Evolutionary conservation across 2,888 invertebrate genomes (phyloP).

Genomic region (Pseudococcus longispinus): DNA sequence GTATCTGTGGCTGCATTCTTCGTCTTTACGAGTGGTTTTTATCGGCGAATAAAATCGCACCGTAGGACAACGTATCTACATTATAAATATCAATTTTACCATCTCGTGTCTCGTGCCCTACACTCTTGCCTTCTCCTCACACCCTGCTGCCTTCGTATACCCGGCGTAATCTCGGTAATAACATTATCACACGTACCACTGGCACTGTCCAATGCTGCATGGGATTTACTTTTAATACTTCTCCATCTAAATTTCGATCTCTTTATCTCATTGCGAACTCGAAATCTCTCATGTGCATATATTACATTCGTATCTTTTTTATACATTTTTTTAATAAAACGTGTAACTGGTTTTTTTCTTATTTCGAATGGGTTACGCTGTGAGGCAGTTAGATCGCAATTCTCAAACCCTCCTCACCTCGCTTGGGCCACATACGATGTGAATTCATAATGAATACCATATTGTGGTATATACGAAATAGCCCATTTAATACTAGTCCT

Average conservation of each 20-base stretch:
- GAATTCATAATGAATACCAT: background rate
- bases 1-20: background rate
- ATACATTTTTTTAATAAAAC: background rate
- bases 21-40: slow-evolving; percentile 5
- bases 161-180: background rate
- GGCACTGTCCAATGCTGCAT: background rate
- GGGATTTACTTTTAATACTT: background rate
- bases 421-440: background rate
- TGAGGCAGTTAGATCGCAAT: background rate
- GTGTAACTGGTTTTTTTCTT: background rate
- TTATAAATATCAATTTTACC: background rate
- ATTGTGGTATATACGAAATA: background rate
- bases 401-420: background rate
- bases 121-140: background rate
- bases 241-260: background rate
- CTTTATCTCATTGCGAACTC: background rate
- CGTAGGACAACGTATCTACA: background rate
- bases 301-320: background rate
- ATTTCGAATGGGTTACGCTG: background rate
- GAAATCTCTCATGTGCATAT: background rate
- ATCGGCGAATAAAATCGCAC: background rate
- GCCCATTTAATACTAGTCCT: background rate
- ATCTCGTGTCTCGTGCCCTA: background rate
- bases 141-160: background rate
- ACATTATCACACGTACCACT: background rate